Evolutionary conservation across 2,797 vertebrate species (phyloP), one percentile per base, ranked within the genome.

Genomic region (Sebastes goodei): DNA sequence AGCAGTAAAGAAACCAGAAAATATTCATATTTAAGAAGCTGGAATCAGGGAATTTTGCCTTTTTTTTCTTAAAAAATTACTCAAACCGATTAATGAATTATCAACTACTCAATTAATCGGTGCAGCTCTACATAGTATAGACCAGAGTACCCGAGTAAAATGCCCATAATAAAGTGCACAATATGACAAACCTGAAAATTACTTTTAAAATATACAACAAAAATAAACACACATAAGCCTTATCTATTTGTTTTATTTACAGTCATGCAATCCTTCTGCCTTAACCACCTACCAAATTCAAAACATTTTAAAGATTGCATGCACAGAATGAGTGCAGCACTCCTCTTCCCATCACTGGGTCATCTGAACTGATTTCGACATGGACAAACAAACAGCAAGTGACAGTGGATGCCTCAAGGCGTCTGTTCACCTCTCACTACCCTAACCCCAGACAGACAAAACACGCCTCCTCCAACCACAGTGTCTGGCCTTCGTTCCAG

Each of bases 381-480:
- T 10, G 56, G 71, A 70, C 68, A 83, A 85, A 86, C 82, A 88
- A 86, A 93, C 81, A 84, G 69, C 71, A 56, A 86, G 84, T 81
- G 92, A 92, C 87, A 89, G 71, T 46, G 65, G 68, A 85, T 78
- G 86, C 86, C 90, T 86, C 4, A 7, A 85, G 83, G 90, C 78
- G 49, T 86, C 76, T 6, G 82, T 86, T 93, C 86, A 91, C 88
- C 90, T 91, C 87, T 86, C 63, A 11, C 85, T 75, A 82, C 67
- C 85, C 89, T 85, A 81, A 89, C 81, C 85, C 80, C 80, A 89
- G 86, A 89, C 89, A 88, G 84, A 82, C 74, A 6, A 82, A 88
- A 87, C 89, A 87, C 49, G 70, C 78, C 81, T 75, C 64, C n/a
- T 57, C 70, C 67, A 65, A 88, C 76, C 75, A 71, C 63, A 74